Evolutionary conservation across 1,140 invertebrate species (phyloP), one percentile per base, ranked within the genome.

Genomic region (Glossosoma conforme): DNA sequence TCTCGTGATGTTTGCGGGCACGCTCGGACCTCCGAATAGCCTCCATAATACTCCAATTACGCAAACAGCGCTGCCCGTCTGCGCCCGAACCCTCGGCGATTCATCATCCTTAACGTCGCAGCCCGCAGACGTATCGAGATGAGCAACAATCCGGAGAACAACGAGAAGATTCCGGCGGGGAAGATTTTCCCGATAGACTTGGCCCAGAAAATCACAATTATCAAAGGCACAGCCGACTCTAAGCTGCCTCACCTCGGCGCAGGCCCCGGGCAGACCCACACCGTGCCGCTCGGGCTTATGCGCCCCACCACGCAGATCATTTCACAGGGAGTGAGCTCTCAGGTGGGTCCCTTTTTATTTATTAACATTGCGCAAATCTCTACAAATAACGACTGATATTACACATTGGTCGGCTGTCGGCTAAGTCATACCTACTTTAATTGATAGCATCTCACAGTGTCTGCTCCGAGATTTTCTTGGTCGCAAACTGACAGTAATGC

Each of bases 91-190:
- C 15, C 32, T 33, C n/a, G n/a, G n/a, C n/a, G n/a, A n/a, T n/a
- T n/a, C n/a, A n/a, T n/a, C n/a, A n/a, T n/a, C n/a, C n/a, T n/a
- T n/a, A n/a, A n/a, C n/a, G n/a, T n/a, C n/a, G 4, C 11, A 13
- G 32, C 36, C 14, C 10, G 10, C 15, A 17, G 36, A 17, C 18
- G 36, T 19, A 17, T 18, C n/a, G 43, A 50, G 36, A 50, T 50
- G 48, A 50, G 38, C 19, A 50, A 36, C 48, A 50, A 50, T 50
- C 48, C 25, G 48, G 48, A 50, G 17, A 43, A 43, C 24, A 43
- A 43, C 24, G 48, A 50, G 15, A 50, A 50, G 25, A 28, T 50
- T 20, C 13, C 40, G 32, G 11, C 38, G 30, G 32, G 25, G 28
- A 50, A 50, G 20, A 25, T 28, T 9, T 50, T 25, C 19, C 48